phyloP scores from a whole-genome alignment of 1,140 invertebrate genomes.

The Thaumatotibia leucotreta region DNA sequence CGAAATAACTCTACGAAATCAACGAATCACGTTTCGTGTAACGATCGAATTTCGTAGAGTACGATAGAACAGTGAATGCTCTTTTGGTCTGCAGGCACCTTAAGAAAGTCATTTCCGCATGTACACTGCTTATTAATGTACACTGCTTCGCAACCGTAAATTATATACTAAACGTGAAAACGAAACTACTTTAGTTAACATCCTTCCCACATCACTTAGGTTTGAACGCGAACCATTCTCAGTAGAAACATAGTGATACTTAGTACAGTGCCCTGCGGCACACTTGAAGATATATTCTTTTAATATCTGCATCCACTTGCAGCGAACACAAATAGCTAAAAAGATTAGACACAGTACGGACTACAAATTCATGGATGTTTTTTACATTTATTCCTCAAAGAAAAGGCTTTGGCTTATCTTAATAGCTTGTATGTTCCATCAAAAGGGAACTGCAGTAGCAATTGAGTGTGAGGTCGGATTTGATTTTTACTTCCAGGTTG shows the following conservation, averaged over 20 bases:
- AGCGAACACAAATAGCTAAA: conserved; percentile 53
- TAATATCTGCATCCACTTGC: conserved; percentile 53
- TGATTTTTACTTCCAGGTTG: too few species aligned
- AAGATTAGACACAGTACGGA: conserved; percentile 48
- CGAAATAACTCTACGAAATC: too few species aligned
- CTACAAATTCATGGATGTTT: conserved; percentile 24
- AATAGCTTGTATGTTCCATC: too few species aligned
- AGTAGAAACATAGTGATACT: conserved; percentile 4
- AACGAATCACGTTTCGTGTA: too few species aligned
- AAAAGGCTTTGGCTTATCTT: too few species aligned
- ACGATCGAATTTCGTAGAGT: too few species aligned
- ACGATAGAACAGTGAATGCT: too few species aligned
- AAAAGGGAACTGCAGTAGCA: too few species aligned
- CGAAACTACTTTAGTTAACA: neutral
- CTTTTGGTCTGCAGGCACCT: too few species aligned
- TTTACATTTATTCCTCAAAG: neutral
- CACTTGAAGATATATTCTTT: conserved; percentile 48
- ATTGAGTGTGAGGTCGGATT: too few species aligned
- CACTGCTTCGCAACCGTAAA: neutral
- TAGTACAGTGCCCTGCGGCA: neutral
- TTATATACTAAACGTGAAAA: neutral
- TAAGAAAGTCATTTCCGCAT: too few species aligned
- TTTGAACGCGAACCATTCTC: neutral
- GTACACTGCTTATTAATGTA: neutral
- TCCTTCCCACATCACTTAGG: neutral